phyloP scores from a whole-genome alignment of 2,113 vertebrate genomes.

The Menura novaehollandiae region DNA sequence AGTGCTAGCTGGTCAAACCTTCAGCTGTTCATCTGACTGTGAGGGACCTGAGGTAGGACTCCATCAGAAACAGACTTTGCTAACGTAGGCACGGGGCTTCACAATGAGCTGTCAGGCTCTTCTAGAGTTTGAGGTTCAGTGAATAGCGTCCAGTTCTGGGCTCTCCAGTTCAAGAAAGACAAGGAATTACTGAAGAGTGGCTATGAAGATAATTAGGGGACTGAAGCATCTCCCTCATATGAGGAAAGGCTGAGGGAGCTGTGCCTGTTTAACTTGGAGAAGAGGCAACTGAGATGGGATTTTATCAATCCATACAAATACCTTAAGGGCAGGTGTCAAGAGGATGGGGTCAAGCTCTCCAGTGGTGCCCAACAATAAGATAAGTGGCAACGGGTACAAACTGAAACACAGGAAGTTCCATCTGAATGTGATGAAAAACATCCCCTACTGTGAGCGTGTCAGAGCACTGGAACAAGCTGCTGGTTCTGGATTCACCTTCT shows the following conservation, averaged over 20 bases:
- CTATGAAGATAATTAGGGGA: not conserved
- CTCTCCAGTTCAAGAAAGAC: not conserved
- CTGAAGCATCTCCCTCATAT: not conserved
- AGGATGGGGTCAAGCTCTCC: not conserved
- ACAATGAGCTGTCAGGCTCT: not conserved
- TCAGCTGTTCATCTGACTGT: not conserved
- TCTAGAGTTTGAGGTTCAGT: not conserved
- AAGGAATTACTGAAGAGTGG: not conserved
- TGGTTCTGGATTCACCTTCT: not conserved
- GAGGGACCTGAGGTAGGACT: not conserved
- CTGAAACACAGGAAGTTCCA: not conserved
- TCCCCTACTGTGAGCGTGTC: not conserved
- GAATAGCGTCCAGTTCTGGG: not conserved
- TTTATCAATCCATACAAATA: not conserved
- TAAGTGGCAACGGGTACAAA: not conserved
- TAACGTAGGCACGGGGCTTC: rapidly evolving
- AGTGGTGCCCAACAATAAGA: not conserved
- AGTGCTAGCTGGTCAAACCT: not conserved
- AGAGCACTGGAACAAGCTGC: not conserved
- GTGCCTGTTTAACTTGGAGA: not conserved
- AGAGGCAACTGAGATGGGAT: not conserved
- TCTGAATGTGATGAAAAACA: not conserved
- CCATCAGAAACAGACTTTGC: not conserved
- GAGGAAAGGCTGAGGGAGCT: not conserved
- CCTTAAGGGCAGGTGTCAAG: not conserved